These are phyloP conservation scores for Periophthalmus magnuspinnatus DNA, from an alignment of 2,797 vertebrate genomes.

Conservation along the genomic window DNA sequence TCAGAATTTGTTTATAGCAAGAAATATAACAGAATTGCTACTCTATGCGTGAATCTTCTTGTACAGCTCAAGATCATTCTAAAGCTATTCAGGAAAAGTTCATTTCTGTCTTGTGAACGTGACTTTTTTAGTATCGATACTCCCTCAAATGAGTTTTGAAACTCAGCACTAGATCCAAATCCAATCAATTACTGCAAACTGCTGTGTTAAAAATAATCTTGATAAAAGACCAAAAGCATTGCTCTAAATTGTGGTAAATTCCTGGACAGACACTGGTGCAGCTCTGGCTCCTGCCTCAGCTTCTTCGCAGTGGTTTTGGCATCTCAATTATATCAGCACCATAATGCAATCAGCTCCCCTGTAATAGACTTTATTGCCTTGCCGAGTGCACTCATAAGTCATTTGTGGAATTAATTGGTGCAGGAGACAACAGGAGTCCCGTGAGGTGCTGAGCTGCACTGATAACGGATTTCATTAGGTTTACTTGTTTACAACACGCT, in stretches of 20 bases:
- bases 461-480: constrained; percentile 63
- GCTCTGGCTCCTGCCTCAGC: constrained; percentile 11
- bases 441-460: constrained; percentile 41
- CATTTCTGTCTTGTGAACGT: too few relatives aligned
- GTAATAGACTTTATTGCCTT: constrained; percentile 51
- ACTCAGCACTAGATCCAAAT: neutral
- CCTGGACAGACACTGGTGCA: neutral
- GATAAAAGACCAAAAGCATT: neutral
- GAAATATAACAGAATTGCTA: too few relatives aligned
- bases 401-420: constrained; percentile 66
- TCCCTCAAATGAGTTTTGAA: neutral
- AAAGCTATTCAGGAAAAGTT: too few relatives aligned
- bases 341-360: constrained; percentile 57
- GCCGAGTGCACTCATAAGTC: constrained; percentile 60
- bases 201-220: too few relatives aligned
- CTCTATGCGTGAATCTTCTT: too few relatives aligned
- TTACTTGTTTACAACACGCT: constrained; percentile 59
- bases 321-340: constrained; percentile 50
- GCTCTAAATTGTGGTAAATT: neutral
- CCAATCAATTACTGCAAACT: neutral
- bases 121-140: too few relatives aligned
- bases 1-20: too few relatives aligned
- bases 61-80: too few relatives aligned
- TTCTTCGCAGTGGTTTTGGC: constrained; percentile 29
- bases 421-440: constrained; percentile 51